These are phyloP conservation scores for Mormyrus hasselquistii DNA, from an alignment of 2,797 vertebrate genomes.

Conservation along the genomic window DNA sequence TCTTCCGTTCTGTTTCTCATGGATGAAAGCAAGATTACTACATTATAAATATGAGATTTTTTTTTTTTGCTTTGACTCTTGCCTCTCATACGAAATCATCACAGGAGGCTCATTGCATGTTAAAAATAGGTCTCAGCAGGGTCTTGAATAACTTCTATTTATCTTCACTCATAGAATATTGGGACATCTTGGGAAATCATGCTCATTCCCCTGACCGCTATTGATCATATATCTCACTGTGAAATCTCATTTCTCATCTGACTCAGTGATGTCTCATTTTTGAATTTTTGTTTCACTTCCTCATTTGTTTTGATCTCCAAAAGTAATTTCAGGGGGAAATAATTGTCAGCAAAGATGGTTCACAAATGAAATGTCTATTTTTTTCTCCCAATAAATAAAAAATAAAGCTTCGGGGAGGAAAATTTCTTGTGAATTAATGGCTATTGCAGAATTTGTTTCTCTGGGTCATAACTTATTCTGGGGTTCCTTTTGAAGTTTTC, in stretches of 20 bases:
- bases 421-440: background rate
- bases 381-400: background rate
- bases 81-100: background rate
- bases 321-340: background rate
- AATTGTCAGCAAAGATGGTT: background rate
- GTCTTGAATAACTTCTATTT: background rate
- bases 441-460: background rate
- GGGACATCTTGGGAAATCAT: background rate
- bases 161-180: constrained; percentile 11
- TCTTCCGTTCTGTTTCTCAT: background rate
- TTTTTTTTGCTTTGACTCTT: background rate
- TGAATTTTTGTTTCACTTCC: background rate
- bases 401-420: background rate
- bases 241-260: background rate
- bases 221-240: background rate
- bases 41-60: background rate
- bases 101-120: background rate
- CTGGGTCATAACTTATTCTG: background rate
- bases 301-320: constrained; percentile 2
- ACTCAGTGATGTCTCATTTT: background rate
- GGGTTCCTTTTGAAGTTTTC: background rate
- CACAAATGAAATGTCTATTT: background rate
- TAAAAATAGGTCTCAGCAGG: background rate
- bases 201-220: constrained; percentile 2
- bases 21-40: background rate